These are phyloP conservation scores for Eubucco bourcierii DNA, from an alignment of 2,113 vertebrate genomes.

Conservation along the genomic window DNA sequence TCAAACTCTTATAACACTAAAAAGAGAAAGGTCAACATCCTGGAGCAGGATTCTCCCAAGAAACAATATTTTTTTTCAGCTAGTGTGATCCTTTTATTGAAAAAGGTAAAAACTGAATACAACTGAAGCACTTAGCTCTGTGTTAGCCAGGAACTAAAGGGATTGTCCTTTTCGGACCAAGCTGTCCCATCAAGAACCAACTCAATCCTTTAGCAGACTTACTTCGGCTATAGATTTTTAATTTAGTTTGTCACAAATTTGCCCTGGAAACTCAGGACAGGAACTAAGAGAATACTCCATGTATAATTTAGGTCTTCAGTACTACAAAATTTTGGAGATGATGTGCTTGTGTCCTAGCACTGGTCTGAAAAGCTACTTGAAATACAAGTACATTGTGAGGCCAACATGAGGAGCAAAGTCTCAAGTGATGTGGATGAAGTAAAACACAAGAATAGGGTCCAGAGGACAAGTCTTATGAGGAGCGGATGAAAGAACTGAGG, in stretches of 20 bases:
- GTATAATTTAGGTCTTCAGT: neutral
- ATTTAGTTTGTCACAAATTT: neutral
- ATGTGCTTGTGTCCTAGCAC: neutral
- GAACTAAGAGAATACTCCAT: neutral
- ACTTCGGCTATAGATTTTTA: neutral
- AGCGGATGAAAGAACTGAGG: neutral
- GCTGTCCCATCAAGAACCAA: neutral
- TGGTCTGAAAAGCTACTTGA: neutral
- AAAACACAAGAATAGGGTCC: neutral
- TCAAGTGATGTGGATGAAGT: neutral
- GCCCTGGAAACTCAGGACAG: neutral
- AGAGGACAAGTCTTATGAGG: neutral
- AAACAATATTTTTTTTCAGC: neutral
- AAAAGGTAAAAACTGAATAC: neutral
- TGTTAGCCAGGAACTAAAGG: neutral
- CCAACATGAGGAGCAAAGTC: fast-evolving
- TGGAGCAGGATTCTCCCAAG: neutral
- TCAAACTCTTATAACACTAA: neutral
- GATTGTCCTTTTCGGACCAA: neutral
- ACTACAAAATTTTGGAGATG: neutral
- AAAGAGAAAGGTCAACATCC: neutral
- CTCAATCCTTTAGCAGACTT: neutral
- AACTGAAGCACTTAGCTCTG: neutral
- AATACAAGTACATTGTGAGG: neutral
- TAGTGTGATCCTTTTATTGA: neutral